Percentiles rank a stretch among this genome's conserved stretches.
Conservation (phyloP, 2,113 vertebrate species). For the Microcebus murinus region DNA sequence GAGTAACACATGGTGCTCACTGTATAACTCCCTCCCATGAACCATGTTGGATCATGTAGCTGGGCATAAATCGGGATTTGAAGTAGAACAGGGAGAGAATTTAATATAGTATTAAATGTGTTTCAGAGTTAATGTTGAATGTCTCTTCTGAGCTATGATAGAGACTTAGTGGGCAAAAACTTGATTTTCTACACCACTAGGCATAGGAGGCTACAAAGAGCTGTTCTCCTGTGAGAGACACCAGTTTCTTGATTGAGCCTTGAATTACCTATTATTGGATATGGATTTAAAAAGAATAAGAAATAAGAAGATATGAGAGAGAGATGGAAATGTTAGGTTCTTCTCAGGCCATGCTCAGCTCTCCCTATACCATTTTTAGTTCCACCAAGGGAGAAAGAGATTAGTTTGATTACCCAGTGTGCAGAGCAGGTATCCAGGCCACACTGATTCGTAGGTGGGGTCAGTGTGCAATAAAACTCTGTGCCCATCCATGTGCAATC, state of each 20-base stretch:
- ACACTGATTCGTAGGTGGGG: not conserved
- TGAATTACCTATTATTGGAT: not conserved
- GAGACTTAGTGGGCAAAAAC: slow-evolving; percentile 9
- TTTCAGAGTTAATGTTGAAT: slow-evolving; percentile 43
- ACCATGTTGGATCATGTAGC: not conserved
- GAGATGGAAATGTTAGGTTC: not conserved
- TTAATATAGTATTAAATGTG: not conserved
- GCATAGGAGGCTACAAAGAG: not conserved
- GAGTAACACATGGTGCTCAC: not conserved
- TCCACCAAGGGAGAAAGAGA: not conserved
- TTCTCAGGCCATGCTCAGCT: not conserved
- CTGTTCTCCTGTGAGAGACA: not conserved
- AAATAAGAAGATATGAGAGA: not conserved
- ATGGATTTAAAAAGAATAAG: not conserved
- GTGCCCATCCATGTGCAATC: too few relatives aligned
- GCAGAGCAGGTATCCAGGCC: too few relatives aligned
- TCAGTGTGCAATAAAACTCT: not conserved
- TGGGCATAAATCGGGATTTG: not conserved
- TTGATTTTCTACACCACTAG: slow-evolving; percentile 32
- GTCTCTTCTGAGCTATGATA: slow-evolving; percentile 45
- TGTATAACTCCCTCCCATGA: not conserved
- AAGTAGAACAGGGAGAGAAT: not conserved
- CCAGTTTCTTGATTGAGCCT: not conserved
- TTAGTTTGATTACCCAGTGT: not conserved
- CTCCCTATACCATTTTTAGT: not conserved